Evolutionary conservation across 2,797 vertebrate genomes (phyloP), one percentile per base, ranked within the genome.

Genomic region (Amniataba percoides): DNA sequence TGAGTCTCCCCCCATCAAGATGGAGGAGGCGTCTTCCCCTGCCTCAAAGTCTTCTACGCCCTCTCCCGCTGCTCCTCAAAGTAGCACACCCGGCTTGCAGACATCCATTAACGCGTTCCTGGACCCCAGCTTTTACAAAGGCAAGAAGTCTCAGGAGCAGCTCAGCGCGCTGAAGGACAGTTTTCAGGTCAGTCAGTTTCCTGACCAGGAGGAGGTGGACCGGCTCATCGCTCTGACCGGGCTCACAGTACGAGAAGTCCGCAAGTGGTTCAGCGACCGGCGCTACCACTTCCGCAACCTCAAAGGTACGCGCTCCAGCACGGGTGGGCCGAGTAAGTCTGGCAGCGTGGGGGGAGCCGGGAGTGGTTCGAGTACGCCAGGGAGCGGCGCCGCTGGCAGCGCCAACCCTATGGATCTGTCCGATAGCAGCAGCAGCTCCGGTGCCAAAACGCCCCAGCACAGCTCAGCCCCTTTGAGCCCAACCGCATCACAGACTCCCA

Each of bases 231-330:
- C 95, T 78, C 93, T 98, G 75, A 99, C 98, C 0, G 97, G 97
- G 25, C 95, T 99, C 53, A 95, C 96, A 0, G 97, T 97, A 25
- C 96, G 97, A 60, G 98, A 99, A 82, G 97, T 99, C 16, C 96
- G 98, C 27, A 99, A 99, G 82, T 99, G 98, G 98, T 99, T 99
- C 93, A 99, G 98, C 0, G 98, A 99, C 77, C 95, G 97, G 27
- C 95, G 98, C 40, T 99, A 99, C 94, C 98, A 99, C 88, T 98
- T 96, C 79, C 95, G 97, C 79, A 99, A 99, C 18, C 91, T 95
- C 15, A 96, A 96, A 81, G 91, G 95, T 7, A 11, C 89, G 0
- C 95, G 93, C 56, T 66, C 89, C 2, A 72, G 83, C 85, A 58
- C 87, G 0, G 87, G 89, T 0, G 87, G 84, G 6, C 82, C 77